These are phyloP conservation scores for Hydrozoanthus tunicans DNA, from an alignment of 64 coral and sea anemone genomes.

Conservation along the genomic window DNA sequence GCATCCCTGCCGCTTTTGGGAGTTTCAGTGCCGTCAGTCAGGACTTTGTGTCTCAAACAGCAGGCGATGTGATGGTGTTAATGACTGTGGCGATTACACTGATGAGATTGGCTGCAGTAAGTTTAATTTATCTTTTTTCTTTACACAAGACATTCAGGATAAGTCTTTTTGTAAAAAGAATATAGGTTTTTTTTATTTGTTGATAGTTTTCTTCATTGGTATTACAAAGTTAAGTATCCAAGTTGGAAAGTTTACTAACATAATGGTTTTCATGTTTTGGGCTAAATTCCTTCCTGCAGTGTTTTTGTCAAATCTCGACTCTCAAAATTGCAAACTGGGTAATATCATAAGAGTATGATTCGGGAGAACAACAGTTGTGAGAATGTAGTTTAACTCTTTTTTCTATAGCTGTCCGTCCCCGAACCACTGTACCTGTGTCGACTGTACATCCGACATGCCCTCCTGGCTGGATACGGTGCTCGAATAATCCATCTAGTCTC, in stretches of 20 bases:
- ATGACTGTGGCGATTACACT: conserved; percentile 76
- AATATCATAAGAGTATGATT: neutral
- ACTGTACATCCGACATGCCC: conserved; percentile 42
- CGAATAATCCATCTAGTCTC: neutral
- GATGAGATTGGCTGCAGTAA: conserved; percentile 80
- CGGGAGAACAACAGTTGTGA: too few relatives aligned
- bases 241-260: too few relatives aligned
- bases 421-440: neutral
- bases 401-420: conserved; percentile 22
- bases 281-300: too few relatives aligned
- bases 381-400: neutral
- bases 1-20: conserved; percentile 51
- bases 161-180: neutral
- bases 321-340: neutral
- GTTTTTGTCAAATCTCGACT: too few relatives aligned
- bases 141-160: too few relatives aligned
- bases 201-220: too few relatives aligned
- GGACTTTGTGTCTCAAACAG: conserved; percentile 53
- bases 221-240: too few relatives aligned
- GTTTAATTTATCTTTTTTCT: neutral
- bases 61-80: conserved; percentile 40
- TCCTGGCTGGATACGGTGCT: conserved; percentile 61
- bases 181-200: neutral
- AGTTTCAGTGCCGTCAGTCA: conserved; percentile 63
- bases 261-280: too few relatives aligned